Conservation (phyloP, 2,113 vertebrate species). For the Monopterus albus region DNA sequence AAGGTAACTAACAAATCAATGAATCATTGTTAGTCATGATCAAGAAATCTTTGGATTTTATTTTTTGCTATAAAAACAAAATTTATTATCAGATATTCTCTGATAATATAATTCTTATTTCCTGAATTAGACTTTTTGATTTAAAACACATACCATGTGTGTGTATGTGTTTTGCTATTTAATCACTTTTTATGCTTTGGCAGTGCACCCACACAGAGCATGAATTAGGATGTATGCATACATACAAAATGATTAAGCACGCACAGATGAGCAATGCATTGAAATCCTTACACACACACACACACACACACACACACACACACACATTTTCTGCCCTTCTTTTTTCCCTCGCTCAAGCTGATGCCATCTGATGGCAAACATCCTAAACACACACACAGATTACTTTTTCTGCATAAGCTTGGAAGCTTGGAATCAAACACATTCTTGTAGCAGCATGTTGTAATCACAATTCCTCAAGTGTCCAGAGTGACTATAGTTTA, state of each 20-base stretch:
- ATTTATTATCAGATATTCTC: constrained; percentile 50
- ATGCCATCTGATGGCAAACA: constrained; percentile 29
- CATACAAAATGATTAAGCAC: not conserved
- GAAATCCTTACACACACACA: constrained; percentile 1
- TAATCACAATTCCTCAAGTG: constrained; percentile 42
- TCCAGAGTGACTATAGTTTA: constrained; percentile 32
- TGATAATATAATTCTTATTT: constrained; percentile 40
- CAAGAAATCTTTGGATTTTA: constrained; percentile 43
- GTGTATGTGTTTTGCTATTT: constrained; percentile 24
- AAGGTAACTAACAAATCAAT: constrained; percentile 42
- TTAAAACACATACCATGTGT: constrained; percentile 40
- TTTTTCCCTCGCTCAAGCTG: constrained; percentile 9
- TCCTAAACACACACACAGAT: constrained; percentile 31
- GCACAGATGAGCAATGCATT: constrained; percentile 2
- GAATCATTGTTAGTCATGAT: constrained; percentile 37
- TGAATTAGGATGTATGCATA: not conserved
- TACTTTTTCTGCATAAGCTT: constrained; percentile 36
- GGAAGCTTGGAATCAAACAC: constrained; percentile 24
- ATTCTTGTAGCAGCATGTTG: constrained; percentile 26
- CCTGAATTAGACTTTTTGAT: constrained; percentile 47
- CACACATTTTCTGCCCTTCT: not conserved
- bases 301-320: constrained; percentile 13
- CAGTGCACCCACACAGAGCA: not conserved
- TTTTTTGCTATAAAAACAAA: constrained; percentile 45
- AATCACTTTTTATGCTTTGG: constrained; percentile 7